A percentile compares a stretch with the other conserved stretches of the same genome.
Evolutionary conservation across 2,113 vertebrate genomes (phyloP).

Genomic region (Desmodus rotundus): DNA sequence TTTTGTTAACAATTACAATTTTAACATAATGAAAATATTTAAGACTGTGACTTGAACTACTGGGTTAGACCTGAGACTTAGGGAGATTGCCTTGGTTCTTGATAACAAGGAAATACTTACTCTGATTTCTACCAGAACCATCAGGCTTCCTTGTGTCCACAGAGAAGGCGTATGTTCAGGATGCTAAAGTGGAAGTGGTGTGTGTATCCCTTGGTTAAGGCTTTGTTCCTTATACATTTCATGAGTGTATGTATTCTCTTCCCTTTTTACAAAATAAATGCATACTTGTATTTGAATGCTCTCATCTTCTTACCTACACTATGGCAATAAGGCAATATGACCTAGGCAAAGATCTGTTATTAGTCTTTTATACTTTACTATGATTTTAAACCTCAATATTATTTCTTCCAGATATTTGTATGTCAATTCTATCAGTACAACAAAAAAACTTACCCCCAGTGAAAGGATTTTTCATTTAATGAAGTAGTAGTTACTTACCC

Average conservation of each 20-base stretch:
- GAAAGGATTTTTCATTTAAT: slow-evolving; percentile 14
- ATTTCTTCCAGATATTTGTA: background rate
- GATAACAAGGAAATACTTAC: background rate
- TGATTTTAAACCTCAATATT: background rate
- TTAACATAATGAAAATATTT: background rate
- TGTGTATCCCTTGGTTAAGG: background rate
- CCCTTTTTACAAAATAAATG: background rate
- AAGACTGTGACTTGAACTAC: background rate
- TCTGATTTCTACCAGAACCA: background rate
- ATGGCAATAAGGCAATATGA: background rate
- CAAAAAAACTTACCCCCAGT: background rate
- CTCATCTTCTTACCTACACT: background rate
- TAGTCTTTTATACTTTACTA: background rate
- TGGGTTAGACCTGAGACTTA: background rate
- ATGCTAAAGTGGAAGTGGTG: background rate
- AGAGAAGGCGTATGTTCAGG: background rate
- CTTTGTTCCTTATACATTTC: background rate
- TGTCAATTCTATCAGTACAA: background rate
- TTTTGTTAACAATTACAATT: background rate
- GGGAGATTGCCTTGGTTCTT: background rate
- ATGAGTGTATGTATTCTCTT: background rate
- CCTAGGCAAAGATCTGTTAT: background rate
- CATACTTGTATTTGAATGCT: background rate
- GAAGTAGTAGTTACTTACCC: background rate
- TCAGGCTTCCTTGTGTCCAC: background rate